A percentile compares a stretch with the other conserved stretches of the same genome.
phyloP scores from a whole-genome alignment of 2,113 vertebrate genomes.

The Siniperca knerii region DNA sequence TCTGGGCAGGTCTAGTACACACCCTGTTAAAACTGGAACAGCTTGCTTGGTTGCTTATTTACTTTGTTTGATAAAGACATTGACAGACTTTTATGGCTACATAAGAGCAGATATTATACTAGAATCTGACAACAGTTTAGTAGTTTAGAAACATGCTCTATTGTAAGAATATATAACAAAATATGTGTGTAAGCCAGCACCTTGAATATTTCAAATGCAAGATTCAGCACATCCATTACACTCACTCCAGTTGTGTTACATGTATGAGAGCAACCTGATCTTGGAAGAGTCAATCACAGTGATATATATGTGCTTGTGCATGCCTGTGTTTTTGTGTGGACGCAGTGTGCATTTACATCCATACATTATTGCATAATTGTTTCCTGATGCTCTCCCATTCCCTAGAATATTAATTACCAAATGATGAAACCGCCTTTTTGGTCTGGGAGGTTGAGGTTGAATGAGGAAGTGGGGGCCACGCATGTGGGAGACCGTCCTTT shows the following conservation, averaged over 20 bases:
- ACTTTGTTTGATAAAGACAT: background rate
- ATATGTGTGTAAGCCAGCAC: conserved; percentile 4
- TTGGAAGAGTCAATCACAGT: conserved; percentile 46
- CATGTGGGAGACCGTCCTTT: conserved; percentile 50
- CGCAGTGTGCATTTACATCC: conserved; percentile 63
- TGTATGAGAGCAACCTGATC: conserved; percentile 58
- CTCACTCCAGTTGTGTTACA: conserved; percentile 40
- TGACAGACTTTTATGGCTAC: background rate
- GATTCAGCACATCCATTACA: conserved; percentile 10
- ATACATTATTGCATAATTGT: conserved; percentile 84
- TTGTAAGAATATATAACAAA: too few species aligned
- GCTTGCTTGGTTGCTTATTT: background rate
- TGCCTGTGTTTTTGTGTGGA: conserved; percentile 42
- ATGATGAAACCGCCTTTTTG: conserved; percentile 73
- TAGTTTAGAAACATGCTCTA: background rate
- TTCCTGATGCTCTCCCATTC: conserved; percentile 81
- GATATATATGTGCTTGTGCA: conserved; percentile 49
- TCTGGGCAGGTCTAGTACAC: background rate
- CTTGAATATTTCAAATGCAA: background rate
- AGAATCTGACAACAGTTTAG: background rate
- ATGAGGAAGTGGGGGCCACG: conserved; percentile 68
- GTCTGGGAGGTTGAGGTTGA: conserved; percentile 63
- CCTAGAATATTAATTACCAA: conserved; percentile 84
- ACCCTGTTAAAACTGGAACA: background rate
- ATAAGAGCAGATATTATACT: background rate